Conservation (phyloP, 2,797 vertebrate genomes). For the Cossypha heuglini region DNA sequence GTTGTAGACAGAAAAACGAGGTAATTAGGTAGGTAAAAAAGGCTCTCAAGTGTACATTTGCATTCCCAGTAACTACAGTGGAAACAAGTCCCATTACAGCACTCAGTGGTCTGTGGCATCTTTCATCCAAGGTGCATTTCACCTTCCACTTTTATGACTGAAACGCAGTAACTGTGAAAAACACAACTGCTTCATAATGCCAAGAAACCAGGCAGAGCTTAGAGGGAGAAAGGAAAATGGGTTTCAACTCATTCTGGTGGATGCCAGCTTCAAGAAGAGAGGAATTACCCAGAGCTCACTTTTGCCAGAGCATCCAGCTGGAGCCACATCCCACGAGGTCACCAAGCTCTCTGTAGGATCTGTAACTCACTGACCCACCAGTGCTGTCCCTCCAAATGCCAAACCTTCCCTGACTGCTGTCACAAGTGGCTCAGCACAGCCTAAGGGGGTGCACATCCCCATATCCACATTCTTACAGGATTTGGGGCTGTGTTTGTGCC, state of each 20-base stretch:
- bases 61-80: not conserved
- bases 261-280: not conserved
- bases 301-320: not conserved
- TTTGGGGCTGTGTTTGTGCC: not conserved
- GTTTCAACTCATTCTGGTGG: not conserved
- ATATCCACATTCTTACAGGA: not conserved
- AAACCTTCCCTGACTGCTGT: not conserved
- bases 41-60: not conserved
- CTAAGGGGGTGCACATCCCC: not conserved
- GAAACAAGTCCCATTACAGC: not conserved
- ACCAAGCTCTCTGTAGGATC: not conserved
- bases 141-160: not conserved
- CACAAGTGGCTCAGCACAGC: not conserved
- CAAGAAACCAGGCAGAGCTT: not conserved
- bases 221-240: not conserved
- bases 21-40: not conserved
- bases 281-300: not conserved
- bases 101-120: not conserved
- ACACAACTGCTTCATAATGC: not conserved
- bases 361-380: not conserved
- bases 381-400: not conserved
- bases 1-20: not conserved
- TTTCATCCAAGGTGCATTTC: not conserved
- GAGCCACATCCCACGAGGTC: not conserved
- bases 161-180: not conserved